Percentiles rank a stretch among this genome's conserved stretches.
phyloP scores from a whole-genome alignment of 2,797 vertebrate genomes.

The Leptodactylus fallax region DNA sequence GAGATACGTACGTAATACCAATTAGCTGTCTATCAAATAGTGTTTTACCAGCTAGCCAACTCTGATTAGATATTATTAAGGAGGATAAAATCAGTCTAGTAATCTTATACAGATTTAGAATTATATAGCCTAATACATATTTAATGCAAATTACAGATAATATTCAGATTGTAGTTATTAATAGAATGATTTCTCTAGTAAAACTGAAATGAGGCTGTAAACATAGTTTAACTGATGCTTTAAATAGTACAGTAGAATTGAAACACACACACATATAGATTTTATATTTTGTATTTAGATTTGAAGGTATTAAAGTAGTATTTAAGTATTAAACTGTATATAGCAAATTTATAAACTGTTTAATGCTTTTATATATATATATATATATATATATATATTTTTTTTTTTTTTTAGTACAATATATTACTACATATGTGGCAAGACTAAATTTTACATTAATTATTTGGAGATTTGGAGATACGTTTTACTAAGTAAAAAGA shows the following conservation, averaged over 20 bases:
- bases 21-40: slow-evolving; percentile 44
- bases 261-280: too few species aligned
- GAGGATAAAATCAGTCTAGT: not conserved
- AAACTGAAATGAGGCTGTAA: not conserved
- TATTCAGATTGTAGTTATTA: not conserved
- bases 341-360: too few species aligned
- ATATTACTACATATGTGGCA: too few species aligned
- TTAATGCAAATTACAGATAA: not conserved
- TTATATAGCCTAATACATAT: not conserved
- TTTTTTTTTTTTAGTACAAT: too few species aligned
- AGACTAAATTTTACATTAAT: too few species aligned
- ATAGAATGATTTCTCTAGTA: not conserved
- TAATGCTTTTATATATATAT: not conserved
- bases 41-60: slow-evolving; percentile 1
- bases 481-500: too few species aligned
- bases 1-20: slow-evolving; percentile 88
- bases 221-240: not conserved
- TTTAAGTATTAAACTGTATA: too few species aligned
- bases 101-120: not conserved
- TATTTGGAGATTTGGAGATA: too few species aligned
- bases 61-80: not conserved
- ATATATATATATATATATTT: not conserved
- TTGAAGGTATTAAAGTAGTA: too few species aligned
- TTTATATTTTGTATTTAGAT: too few species aligned
- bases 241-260: too few species aligned